Percentiles rank a stretch among this genome's conserved stretches.
These are phyloP conservation scores for Sciurus niger DNA, from an alignment of 2,113 vertebrate species.

Conservation along the genomic window DNA sequence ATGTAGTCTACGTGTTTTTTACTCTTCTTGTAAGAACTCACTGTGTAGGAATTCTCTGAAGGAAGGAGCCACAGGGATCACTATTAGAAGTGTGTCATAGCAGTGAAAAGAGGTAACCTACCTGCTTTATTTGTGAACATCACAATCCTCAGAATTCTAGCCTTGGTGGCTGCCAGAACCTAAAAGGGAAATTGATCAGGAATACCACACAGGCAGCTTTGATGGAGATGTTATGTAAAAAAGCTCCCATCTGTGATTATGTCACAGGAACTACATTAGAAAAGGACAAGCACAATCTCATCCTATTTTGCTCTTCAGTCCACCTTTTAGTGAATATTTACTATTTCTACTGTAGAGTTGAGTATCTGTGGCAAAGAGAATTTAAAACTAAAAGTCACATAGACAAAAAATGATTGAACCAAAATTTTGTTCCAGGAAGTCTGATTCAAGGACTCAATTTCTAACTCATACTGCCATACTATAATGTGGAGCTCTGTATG, in stretches of 20 bases:
- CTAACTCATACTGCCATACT: not conserved
- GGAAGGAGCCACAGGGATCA: not conserved
- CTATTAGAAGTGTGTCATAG: not conserved
- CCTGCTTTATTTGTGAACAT: not conserved
- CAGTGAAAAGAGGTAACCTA: not conserved
- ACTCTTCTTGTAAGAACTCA: not conserved
- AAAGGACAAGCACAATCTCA: not conserved
- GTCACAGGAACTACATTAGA: not conserved
- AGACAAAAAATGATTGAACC: not conserved
- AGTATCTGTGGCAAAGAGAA: not conserved
- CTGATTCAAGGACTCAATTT: not conserved
- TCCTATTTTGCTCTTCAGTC: not conserved
- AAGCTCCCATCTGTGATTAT: not conserved
- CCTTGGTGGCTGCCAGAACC: not conserved
- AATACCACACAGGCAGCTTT: not conserved
- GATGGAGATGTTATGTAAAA: not conserved
- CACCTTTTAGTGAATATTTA: not conserved
- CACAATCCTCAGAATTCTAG: not conserved
- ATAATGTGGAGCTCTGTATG: not conserved
- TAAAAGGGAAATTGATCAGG: not conserved
- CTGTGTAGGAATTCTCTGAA: not conserved
- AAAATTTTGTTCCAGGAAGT: not conserved
- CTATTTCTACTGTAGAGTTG: not conserved
- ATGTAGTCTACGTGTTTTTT: not conserved
- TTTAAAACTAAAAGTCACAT: not conserved